phyloP scores from a whole-genome alignment of 2,888 invertebrate species.

The Ochropacha duplaris region DNA sequence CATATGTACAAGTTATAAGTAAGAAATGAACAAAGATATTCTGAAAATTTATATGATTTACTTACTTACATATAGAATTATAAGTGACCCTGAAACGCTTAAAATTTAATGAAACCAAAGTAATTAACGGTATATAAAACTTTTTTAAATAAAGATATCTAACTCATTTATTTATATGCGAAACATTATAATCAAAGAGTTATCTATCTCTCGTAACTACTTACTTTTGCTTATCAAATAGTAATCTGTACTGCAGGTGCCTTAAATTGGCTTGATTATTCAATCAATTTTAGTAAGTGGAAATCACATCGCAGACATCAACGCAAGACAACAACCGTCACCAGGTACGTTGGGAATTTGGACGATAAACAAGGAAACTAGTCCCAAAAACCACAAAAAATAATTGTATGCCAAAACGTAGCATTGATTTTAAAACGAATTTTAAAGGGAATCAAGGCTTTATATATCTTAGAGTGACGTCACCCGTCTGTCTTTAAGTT shows the following conservation, averaged over 20 bases:
- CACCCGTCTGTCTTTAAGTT: constrained; percentile 13
- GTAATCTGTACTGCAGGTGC: neutral
- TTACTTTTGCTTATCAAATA: neutral
- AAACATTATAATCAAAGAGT: too few relatives aligned
- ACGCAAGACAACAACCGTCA: neutral
- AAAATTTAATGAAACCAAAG: too few relatives aligned
- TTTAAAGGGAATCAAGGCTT: constrained; percentile 3
- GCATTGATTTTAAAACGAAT: constrained; percentile 2
- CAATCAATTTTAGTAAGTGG: neutral
- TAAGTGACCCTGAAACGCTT: too few relatives aligned
- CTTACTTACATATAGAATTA: too few relatives aligned
- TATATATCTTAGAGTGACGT: constrained; percentile 19
- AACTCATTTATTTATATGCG: too few relatives aligned
- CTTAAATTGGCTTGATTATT: neutral
- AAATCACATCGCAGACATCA: neutral
- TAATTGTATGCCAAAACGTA: too few relatives aligned
- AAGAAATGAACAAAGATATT: too few relatives aligned
- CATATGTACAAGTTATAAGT: too few relatives aligned
- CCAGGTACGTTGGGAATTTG: neutral
- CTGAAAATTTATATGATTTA: too few relatives aligned
- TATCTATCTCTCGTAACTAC: neutral
- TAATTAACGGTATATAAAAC: too few relatives aligned
- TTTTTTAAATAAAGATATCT: too few relatives aligned
- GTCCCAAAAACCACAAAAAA: too few relatives aligned
- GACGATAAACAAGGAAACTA: neutral